Base-by-base conservation (phyloP, 1,140 invertebrate genomes). In the Drosophila fuyamai region DNA sequence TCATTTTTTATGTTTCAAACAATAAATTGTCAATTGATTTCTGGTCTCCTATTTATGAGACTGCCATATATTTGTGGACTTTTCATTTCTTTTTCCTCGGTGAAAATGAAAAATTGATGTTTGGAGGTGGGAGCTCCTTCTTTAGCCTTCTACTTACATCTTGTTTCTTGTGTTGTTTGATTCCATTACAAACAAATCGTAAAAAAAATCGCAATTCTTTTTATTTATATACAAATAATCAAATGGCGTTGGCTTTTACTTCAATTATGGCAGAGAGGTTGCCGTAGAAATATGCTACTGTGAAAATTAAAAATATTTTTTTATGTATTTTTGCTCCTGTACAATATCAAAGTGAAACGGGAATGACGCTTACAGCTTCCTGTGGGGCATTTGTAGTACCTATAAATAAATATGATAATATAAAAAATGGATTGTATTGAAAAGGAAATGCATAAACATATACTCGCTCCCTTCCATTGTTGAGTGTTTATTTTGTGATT, bases 21-120 rank as follows among this genome's bases (percentile, higher is more conserved):
- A 89, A 86, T 86, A 86, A 86, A 86, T 86, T 86, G 83, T 79
- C 84, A 86, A 86, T 86, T 86, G 83, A 86, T 86, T 86, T 85
- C 81, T 88, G 84, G 53, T 68, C 76, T 86, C 83, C 71, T 88
- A 79, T 88, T 86, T 88, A 88, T 88, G 71, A 76, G 66, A 51
- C 55, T 60, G 71, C 62, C 68, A 82, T 72, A 82, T 77, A 63
- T 67, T 73, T 66, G 65, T 40, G 58, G 57, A 59, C 51, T 59
- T 78, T 82, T 74, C 60, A n/a, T 73, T 73, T 76, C 29, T 23
- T 57, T 47, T 38, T 59, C 58, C 16, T 54, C 32, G 27, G 50
- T 56, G 41, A 70, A 65, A 68, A 57, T 78, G 82, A 81, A 86
- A 86, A 60, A 81, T 82, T 44, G 61, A 48, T 38, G 35, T 63